Evolutionary conservation across 2,888 invertebrate species (phyloP).

Genomic region (Griposia aprilina): DNA sequence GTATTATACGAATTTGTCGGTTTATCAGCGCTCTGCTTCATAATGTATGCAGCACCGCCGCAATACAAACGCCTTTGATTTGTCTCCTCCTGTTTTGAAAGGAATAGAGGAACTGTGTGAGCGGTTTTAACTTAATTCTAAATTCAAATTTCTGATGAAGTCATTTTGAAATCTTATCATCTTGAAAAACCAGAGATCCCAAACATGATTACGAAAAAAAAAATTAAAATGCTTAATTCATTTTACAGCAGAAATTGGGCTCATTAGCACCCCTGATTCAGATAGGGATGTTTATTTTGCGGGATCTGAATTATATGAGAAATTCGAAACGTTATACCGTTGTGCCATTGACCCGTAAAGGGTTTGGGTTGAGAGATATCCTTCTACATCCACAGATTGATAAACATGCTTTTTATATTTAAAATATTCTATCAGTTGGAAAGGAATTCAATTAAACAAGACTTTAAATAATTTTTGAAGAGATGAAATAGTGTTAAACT

Average conservation of each 20-base stretch:
- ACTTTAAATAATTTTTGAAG: background rate
- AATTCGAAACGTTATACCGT: conserved; percentile 15
- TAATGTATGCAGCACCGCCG: conserved; percentile 80
- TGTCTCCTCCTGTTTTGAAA: conserved; percentile 71
- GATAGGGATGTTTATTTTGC: conserved; percentile 29
- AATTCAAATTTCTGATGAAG: background rate
- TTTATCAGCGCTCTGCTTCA: conserved; percentile 76
- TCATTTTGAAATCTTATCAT: background rate
- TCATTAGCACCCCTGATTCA: conserved; percentile 29
- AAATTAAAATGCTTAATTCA: background rate
- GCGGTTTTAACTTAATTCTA: conserved; percentile 4
- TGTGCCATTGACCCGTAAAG: conserved; percentile 9
- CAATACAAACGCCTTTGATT: conserved; percentile 78
- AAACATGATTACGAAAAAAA: background rate
- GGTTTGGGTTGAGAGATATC: conserved; percentile 6
- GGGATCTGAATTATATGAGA: conserved; percentile 6
- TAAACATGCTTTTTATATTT: background rate
- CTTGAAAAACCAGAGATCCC: background rate
- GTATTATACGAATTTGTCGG: conserved; percentile 70
- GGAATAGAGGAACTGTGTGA: conserved; percentile 55
- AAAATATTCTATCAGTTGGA: background rate
- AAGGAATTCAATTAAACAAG: background rate
- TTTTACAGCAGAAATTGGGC: background rate
- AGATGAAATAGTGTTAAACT: background rate
- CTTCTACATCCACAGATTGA: background rate